Conservation (phyloP, 2,113 vertebrate genomes). For the Istiophorus platypterus region DNA sequence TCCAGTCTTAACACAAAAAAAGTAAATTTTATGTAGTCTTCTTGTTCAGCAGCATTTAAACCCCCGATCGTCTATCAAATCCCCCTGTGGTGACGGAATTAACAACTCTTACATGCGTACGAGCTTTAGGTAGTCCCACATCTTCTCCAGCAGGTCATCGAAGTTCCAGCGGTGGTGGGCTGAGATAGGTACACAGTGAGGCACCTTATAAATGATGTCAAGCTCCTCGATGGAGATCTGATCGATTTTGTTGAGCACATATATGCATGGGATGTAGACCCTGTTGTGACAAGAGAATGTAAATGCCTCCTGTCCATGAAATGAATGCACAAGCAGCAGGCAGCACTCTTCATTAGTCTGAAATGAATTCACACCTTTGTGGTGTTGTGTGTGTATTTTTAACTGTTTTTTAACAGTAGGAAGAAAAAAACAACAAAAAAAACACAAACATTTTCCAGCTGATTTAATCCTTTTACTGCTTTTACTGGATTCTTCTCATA, state of each 20-base stretch:
- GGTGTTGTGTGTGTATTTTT: too few species aligned
- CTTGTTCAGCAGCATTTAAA: background rate
- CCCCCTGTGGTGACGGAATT: background rate
- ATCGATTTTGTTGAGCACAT: constrained; percentile 98
- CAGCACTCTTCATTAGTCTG: background rate
- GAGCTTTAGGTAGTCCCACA: constrained; percentile 96
- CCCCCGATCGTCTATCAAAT: background rate
- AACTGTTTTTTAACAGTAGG: background rate
- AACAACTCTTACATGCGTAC: constrained; percentile 93
- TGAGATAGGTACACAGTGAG: constrained; percentile 98
- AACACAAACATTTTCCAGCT: too few species aligned
- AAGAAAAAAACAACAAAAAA: background rate
- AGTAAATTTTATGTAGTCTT: background rate
- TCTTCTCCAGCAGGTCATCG: constrained; percentile 96
- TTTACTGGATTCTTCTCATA: too few species aligned
- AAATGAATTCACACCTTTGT: background rate
- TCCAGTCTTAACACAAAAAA: background rate
- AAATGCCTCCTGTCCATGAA: background rate
- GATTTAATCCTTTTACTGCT: background rate
- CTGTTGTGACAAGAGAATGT: constrained; percentile 76
- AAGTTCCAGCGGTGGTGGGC: constrained; percentile 99
- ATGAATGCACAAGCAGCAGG: background rate
- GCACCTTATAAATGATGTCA: constrained; percentile 98
- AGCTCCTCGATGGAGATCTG: constrained; percentile 99
- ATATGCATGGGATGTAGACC: constrained; percentile 98